These are phyloP conservation scores for Selene dorsalis DNA, from an alignment of 2,797 vertebrate species.

Conservation along the genomic window DNA sequence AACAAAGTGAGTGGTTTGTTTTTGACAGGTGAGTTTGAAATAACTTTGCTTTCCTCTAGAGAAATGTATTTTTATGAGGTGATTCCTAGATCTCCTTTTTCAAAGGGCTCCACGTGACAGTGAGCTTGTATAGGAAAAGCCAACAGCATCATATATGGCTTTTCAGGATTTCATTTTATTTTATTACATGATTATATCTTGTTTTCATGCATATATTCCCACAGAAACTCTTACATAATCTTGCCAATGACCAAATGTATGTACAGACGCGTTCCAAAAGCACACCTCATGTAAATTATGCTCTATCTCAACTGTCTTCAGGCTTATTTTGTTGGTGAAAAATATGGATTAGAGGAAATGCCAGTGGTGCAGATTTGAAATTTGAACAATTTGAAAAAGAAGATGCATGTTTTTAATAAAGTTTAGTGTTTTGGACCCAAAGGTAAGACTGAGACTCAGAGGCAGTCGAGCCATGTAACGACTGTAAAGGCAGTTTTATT, in stretches of 20 bases:
- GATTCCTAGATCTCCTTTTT: conserved; percentile 9
- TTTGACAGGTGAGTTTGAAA: conserved; percentile 31
- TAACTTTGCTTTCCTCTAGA: conserved; percentile 9
- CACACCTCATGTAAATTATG: neutral
- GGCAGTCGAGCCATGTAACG: too few species aligned
- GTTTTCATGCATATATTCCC: neutral
- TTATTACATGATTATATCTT: neutral
- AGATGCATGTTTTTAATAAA: too few species aligned
- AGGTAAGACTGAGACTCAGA: too few species aligned
- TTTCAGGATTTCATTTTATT: neutral
- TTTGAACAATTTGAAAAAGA: conserved; percentile 1
- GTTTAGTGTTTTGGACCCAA: too few species aligned
- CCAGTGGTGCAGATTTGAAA: neutral
- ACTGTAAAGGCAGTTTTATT: neutral
- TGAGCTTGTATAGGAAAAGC: neutral
- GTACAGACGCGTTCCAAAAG: neutral
- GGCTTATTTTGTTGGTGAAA: neutral
- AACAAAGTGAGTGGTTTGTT: conserved; percentile 20
- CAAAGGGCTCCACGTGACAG: neutral
- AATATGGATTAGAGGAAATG: too few species aligned
- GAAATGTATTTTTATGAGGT: conserved; percentile 19
- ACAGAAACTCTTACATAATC: neutral
- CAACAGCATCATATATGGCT: neutral
- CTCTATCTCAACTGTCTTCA: neutral
- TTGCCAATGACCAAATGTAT: neutral